These are phyloP conservation scores for Agriopis leucophaearia DNA, from an alignment of 2,888 invertebrate species.

Conservation along the genomic window DNA sequence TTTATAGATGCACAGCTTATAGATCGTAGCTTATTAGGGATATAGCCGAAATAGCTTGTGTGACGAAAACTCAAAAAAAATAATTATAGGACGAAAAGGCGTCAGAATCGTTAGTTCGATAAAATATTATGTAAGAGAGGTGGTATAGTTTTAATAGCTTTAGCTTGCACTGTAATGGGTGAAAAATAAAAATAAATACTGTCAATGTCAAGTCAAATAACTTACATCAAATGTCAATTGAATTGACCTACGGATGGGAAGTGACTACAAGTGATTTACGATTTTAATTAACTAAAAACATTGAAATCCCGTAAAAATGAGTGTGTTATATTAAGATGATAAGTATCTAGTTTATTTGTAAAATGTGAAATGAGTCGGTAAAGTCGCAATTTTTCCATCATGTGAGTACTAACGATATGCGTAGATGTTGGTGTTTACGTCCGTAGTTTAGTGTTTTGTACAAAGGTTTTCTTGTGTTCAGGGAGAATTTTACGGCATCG, in stretches of 20 bases:
- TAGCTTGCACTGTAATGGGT: too few species aligned
- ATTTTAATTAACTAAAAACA: conserved; percentile 52
- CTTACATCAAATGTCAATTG: neutral
- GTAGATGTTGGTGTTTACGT: conserved; percentile 63
- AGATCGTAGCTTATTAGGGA: too few species aligned
- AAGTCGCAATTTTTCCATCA: conserved; percentile 56
- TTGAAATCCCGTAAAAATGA: conserved; percentile 62
- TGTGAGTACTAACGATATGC: conserved; percentile 68
- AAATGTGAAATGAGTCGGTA: conserved; percentile 69
- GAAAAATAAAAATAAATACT: neutral
- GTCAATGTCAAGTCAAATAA: neutral
- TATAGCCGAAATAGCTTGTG: too few species aligned
- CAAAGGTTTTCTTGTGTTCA: conserved; percentile 57
- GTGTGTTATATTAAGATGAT: conserved; percentile 51
- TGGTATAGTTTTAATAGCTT: too few species aligned
- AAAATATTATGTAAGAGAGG: too few species aligned
- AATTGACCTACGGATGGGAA: conserved; percentile 49
- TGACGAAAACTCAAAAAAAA: too few species aligned
- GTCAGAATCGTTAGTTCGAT: too few species aligned
- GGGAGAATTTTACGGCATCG: conserved; percentile 71
- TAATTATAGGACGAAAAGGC: too few species aligned
- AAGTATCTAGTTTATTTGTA: conserved; percentile 55
- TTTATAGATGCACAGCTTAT: too few species aligned
- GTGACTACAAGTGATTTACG: conserved; percentile 57
- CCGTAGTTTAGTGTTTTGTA: conserved; percentile 51